Percentiles rank a stretch among this genome's conserved stretches.
Conservation (phyloP, 1,140 invertebrate species). For the Littorina saxatilis region DNA sequence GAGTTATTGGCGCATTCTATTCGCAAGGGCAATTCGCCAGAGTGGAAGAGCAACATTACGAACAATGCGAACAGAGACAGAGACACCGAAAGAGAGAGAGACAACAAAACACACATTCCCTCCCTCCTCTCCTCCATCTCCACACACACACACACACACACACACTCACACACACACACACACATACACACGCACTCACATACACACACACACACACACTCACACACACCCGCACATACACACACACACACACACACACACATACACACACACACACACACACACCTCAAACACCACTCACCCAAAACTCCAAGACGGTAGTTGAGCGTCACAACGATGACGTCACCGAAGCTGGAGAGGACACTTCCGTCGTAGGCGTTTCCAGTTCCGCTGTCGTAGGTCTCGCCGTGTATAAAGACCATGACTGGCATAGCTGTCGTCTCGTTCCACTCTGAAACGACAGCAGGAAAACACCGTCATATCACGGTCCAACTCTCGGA, state of each 20-base stretch:
- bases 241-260: conserved; percentile 12
- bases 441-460: conserved; percentile 61
- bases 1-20: too few species aligned
- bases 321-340: conserved; percentile 98
- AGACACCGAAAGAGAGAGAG: not conserved
- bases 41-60: not conserved
- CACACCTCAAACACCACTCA: conserved; percentile 76
- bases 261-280: too few species aligned
- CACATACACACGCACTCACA: not conserved
- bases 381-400: conserved; percentile 96
- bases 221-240: not conserved
- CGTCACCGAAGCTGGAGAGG: conserved; percentile 91
- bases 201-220: not conserved
- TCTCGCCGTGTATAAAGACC: conserved; percentile 97
- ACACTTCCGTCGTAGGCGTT: conserved; percentile 97
- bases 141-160: conserved; percentile 28
- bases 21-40: too few species aligned
- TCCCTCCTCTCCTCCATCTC: not conserved
- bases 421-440: conserved; percentile 83
- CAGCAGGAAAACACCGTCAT: not conserved
- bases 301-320: conserved; percentile 96
- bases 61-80: not conserved
- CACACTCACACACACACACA: conserved; percentile 28
- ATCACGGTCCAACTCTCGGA: not conserved
- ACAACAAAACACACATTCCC: not conserved